Conservation (phyloP, 2,113 vertebrate genomes). For the Otolemur garnettii region DNA sequence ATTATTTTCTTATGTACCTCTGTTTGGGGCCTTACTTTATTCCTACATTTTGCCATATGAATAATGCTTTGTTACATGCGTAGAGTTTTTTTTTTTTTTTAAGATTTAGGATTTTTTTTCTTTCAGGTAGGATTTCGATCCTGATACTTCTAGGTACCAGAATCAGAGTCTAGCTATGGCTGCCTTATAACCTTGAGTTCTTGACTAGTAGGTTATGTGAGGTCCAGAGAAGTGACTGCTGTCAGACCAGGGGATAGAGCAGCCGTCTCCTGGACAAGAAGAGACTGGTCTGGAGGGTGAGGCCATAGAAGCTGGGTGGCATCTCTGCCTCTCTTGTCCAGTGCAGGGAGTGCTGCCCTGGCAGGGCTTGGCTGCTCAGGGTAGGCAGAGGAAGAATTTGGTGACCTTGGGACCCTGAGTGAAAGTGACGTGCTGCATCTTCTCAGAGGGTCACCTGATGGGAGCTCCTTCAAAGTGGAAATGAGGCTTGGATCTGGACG, state of each 20-base stretch:
- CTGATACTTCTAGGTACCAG: background rate
- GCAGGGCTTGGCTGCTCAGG: background rate
- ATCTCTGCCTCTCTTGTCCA: background rate
- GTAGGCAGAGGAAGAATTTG: background rate
- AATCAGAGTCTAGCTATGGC: background rate
- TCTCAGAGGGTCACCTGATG: background rate
- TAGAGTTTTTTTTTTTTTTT: background rate
- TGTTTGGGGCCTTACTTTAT: background rate
- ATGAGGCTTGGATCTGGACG: background rate
- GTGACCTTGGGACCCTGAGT: fast-evolving
- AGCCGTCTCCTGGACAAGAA: background rate
- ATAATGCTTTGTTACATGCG: background rate
- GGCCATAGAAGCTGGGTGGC: background rate
- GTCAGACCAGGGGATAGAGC: background rate
- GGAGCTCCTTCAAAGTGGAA: background rate
- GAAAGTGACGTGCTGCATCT: background rate
- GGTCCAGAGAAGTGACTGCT: background rate
- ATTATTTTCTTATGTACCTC: background rate
- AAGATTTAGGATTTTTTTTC: background rate
- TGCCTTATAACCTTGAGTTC: background rate
- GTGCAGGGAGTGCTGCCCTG: background rate
- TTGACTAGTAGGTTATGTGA: background rate
- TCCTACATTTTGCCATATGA: background rate
- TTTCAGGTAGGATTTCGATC: background rate
- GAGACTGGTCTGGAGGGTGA: background rate